These are phyloP conservation scores for Amblyraja radiata DNA, from an alignment of 2,797 vertebrate genomes.

Conservation along the genomic window DNA sequence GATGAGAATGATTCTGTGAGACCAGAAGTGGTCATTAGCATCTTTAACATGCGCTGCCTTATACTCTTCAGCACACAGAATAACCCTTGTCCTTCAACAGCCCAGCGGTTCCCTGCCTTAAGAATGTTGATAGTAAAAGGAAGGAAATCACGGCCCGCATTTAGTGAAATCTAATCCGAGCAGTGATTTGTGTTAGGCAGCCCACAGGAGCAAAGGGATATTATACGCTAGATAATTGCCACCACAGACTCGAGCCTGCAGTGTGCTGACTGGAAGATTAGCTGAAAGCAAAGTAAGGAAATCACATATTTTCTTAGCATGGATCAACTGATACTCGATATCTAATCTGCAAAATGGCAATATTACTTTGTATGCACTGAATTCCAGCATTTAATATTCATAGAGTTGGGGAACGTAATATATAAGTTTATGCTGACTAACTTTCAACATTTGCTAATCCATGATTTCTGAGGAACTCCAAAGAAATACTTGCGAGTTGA, in stretches of 20 bases:
- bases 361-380: constrained; percentile 5
- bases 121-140: constrained; percentile 29
- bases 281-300: constrained; percentile 26
- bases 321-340: constrained; percentile 34
- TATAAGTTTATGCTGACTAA: neutral
- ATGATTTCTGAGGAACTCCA: neutral
- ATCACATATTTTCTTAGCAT: constrained; percentile 31
- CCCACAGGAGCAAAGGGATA: neutral
- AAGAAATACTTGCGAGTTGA: neutral
- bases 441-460: neutral
- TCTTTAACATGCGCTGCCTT: neutral
- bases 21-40: constrained; percentile 3
- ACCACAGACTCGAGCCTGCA: constrained; percentile 8
- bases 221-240: constrained; percentile 25
- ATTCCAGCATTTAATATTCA: constrained; percentile 18
- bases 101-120: neutral
- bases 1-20: neutral
- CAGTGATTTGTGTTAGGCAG: constrained; percentile 19
- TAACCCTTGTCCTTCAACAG: neutral
- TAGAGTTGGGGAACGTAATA: neutral
- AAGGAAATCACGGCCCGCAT: constrained; percentile 24
- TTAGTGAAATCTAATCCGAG: constrained; percentile 28
- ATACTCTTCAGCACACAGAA: neutral
- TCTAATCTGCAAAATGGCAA: constrained; percentile 21
- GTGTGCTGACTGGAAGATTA: constrained; percentile 29